Percentiles rank a stretch among this genome's conserved stretches.
Conservation (phyloP, 2,797 vertebrate genomes). For the Chiloscyllium punctatum region DNA sequence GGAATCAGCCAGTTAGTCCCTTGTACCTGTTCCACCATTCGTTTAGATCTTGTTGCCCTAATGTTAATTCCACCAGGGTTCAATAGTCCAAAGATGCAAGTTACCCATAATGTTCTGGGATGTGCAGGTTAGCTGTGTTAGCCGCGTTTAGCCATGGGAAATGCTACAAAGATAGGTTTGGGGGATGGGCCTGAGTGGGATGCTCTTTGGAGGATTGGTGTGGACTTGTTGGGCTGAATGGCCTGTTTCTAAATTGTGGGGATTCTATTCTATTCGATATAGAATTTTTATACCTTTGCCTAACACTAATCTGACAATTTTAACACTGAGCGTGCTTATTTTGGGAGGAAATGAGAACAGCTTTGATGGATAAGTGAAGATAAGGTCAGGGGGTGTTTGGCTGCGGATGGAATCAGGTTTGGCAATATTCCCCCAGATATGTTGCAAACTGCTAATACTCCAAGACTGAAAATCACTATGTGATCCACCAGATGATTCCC, state of each 20-base stretch:
- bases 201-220: too few species aligned
- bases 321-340: neutral
- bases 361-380: neutral
- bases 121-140: too few species aligned
- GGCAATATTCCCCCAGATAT: neutral
- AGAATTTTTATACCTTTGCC: neutral
- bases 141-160: too few species aligned
- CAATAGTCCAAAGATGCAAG: neutral
- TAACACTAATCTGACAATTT: neutral
- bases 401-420: neutral
- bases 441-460: neutral
- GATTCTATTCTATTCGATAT: too few species aligned
- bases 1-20: neutral
- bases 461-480: neutral
- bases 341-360: neutral
- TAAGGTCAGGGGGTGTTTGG: neutral
- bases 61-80: neutral
- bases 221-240: too few species aligned
- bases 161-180: too few species aligned
- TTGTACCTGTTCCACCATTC: neutral
- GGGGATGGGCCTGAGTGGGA: too few species aligned
- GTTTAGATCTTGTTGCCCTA: neutral
- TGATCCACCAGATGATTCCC: neutral
- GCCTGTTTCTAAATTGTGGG: too few species aligned
- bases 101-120: too few species aligned